Conservation (phyloP, 2,113 vertebrate species). For the Atherinomorus stipes region DNA sequence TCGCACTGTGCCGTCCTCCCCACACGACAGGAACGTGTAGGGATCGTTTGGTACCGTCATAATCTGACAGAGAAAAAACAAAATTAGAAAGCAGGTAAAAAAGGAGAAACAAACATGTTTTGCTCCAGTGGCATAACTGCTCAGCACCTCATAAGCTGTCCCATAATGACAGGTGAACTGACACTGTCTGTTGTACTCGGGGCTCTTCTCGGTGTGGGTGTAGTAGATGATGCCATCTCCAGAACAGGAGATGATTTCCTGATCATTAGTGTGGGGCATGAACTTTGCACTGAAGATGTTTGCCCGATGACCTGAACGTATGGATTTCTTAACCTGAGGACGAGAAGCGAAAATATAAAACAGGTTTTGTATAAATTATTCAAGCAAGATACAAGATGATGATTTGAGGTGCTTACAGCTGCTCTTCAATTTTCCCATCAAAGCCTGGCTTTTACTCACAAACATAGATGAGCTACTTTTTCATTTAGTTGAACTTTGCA, state of each 20-base stretch:
- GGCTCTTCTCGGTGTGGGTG: slow-evolving; percentile 94
- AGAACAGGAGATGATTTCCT: slow-evolving; percentile 97
- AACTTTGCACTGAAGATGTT: slow-evolving; percentile 99
- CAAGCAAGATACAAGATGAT: background rate
- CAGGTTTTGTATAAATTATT: background rate
- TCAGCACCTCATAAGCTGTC: slow-evolving; percentile 94
- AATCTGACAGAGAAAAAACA: slow-evolving; percentile 82
- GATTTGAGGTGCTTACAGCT: background rate
- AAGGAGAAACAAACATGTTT: background rate
- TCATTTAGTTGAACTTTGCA: no score
- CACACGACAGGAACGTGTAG: slow-evolving; percentile 97
- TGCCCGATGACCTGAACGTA: slow-evolving; percentile 96
- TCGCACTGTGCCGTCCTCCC: slow-evolving; percentile 97
- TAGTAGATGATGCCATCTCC: slow-evolving; percentile 98
- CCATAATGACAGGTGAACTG: slow-evolving; percentile 99
- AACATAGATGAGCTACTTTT: no score
- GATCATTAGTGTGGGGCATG: slow-evolving; percentile 95
- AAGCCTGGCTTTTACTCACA: no score
- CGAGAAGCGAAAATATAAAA: background rate
- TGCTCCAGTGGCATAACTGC: background rate
- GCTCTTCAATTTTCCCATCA: background rate
- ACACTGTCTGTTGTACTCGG: slow-evolving; percentile 94
- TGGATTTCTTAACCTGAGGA: slow-evolving; percentile 92
- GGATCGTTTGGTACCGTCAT: slow-evolving; percentile 99
- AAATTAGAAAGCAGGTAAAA: background rate